A percentile compares a stretch with the other conserved stretches of the same genome.
Evolutionary conservation across 2,888 invertebrate species (phyloP).

Genomic region (Pyrocoelia pectoralis): DNA sequence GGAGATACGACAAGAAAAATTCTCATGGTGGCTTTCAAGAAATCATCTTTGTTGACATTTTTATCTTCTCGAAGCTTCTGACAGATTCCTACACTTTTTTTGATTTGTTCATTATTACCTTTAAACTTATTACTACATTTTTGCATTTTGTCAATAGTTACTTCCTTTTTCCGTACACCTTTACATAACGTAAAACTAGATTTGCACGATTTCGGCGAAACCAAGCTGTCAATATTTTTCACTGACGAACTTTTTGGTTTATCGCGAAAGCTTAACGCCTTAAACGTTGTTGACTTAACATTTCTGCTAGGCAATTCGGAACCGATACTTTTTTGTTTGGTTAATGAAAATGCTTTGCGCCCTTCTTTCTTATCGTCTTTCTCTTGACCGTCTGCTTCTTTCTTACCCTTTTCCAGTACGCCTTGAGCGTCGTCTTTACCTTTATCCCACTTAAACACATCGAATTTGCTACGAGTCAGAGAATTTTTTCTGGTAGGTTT

Average conservation of each 20-base stretch:
- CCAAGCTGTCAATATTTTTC: constrained; percentile 48
- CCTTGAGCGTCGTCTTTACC: constrained; percentile 42
- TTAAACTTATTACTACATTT: constrained; percentile 51
- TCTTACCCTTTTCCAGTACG: constrained; percentile 42
- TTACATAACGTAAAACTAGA: constrained; percentile 44
- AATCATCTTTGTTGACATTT: constrained; percentile 68
- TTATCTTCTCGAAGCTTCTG: constrained; percentile 43
- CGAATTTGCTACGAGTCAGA: constrained; percentile 55
- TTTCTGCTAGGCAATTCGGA: constrained; percentile 40
- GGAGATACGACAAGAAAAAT: constrained; percentile 78
- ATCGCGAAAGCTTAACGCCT: constrained; percentile 53
- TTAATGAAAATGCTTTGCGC: constrained; percentile 41
- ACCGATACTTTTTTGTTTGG: constrained; percentile 55
- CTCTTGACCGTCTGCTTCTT: constrained; percentile 52
- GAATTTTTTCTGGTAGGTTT: constrained; percentile 56
- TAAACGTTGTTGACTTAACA: constrained; percentile 46
- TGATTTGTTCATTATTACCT: constrained; percentile 40
- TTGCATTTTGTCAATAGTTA: constrained; percentile 49
- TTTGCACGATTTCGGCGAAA: constrained; percentile 41
- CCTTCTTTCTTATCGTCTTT: constrained; percentile 28
- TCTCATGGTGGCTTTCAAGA: constrained; percentile 76
- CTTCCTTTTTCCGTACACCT: constrained; percentile 58
- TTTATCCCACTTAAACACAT: constrained; percentile 48
- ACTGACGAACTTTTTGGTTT: constrained; percentile 51
- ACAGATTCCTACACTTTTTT: constrained; percentile 41